Percentiles rank a stretch among this genome's conserved stretches.
phyloP scores from a whole-genome alignment of 2,797 vertebrate species.

The Cynodonichthys magdalenae region DNA sequence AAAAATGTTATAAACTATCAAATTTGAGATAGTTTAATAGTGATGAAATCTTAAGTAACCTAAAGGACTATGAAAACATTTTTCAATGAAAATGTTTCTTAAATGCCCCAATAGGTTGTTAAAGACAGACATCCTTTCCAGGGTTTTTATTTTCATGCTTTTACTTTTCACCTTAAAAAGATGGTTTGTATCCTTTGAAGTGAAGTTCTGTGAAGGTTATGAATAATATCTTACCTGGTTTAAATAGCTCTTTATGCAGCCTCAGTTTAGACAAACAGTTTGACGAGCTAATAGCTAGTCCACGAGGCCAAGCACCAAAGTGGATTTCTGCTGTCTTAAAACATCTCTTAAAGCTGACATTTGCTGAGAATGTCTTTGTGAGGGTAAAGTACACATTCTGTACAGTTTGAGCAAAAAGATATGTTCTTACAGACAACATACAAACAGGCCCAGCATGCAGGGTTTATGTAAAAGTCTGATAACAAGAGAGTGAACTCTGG shows the following conservation, averaged over 20 bases:
- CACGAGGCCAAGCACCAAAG: no score
- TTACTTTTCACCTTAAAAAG: background rate
- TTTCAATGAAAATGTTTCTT: background rate
- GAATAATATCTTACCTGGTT: no score
- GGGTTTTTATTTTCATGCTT: background rate
- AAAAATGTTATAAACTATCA: background rate
- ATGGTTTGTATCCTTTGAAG: no score
- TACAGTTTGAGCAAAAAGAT: background rate
- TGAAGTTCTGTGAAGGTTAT: no score
- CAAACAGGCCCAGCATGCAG: conserved; percentile 18
- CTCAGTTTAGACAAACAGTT: no score
- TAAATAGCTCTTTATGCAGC: no score
- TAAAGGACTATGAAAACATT: background rate
- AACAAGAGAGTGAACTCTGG: conserved; percentile 27
- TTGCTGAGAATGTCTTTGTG: no score
- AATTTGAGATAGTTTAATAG: conserved; percentile 4
- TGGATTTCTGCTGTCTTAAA: no score
- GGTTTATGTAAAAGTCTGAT: conserved; percentile 16
- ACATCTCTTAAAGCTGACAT: no score
- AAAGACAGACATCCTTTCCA: conserved; percentile 27
- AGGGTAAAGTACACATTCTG: no score
- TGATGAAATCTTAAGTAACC: conserved; percentile 22
- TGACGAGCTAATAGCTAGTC: no score
- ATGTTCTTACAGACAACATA: background rate
- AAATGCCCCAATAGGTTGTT: background rate